phyloP scores from a whole-genome alignment of 2,888 invertebrate species.

The Ormyrus pomaceus region DNA sequence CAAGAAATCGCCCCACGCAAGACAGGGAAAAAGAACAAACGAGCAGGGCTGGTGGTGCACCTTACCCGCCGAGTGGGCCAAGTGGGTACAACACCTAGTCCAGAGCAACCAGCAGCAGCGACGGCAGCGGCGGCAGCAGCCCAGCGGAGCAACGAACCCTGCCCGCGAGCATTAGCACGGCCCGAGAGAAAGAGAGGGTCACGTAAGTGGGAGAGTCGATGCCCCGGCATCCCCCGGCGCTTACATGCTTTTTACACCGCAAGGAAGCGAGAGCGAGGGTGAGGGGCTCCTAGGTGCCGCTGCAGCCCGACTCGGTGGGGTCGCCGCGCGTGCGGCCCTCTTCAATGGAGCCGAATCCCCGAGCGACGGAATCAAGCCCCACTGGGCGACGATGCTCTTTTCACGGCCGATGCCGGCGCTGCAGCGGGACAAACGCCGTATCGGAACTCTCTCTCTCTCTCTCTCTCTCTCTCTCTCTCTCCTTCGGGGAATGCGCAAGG shows the following conservation, averaged over 20 bases:
- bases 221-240: conserved; percentile 51
- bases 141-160: neutral
- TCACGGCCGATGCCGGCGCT: neutral
- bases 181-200: conserved; percentile 18
- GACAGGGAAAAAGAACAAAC: neutral
- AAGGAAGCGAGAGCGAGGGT: conserved; percentile 28
- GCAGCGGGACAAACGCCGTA: neutral
- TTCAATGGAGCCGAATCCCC: conserved; percentile 68
- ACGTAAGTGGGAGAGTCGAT: conserved; percentile 49
- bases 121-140: neutral
- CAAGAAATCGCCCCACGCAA: neutral
- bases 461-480: neutral
- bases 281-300: conserved; percentile 16
- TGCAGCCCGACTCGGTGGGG: conserved; percentile 60
- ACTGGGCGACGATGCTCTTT: conserved; percentile 39
- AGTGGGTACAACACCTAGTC: neutral
- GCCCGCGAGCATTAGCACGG: conserved; percentile 23
- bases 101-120: neutral
- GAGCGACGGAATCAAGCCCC: neutral
- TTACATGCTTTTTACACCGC: conserved; percentile 44
- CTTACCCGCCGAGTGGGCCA: conserved; percentile 33
- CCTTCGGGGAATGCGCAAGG: neutral
- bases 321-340: conserved; percentile 70
- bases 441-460: neutral
- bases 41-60: conserved; percentile 22